Evolutionary conservation across 2,113 vertebrate species (phyloP).

Genomic region (Pardalotus punctatus): DNA sequence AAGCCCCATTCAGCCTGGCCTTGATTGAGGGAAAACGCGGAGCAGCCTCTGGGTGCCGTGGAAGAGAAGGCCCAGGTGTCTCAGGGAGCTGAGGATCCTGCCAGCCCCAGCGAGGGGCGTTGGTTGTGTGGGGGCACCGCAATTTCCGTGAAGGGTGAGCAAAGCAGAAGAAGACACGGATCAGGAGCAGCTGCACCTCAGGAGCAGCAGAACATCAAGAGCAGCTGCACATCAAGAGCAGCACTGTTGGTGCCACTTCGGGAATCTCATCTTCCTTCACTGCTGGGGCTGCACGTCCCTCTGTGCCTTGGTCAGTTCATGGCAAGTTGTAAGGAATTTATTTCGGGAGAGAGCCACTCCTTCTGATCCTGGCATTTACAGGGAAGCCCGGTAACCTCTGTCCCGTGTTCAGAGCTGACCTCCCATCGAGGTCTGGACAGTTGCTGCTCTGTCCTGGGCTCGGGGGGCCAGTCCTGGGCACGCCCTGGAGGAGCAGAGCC

Average conservation of each 20-base stretch:
- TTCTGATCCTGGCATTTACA: neutral
- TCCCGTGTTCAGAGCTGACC: neutral
- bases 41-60: neutral
- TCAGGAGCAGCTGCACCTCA: neutral
- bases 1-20: neutral
- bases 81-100: neutral
- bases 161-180: fast-evolving
- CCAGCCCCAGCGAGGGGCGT: fast-evolving
- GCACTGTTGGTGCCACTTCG: neutral
- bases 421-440: fast-evolving
- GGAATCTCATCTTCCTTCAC: neutral
- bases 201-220: neutral
- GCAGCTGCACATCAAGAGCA: neutral
- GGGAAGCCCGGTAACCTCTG: neutral
- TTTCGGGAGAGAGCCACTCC: neutral
- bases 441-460: neutral
- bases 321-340: neutral
- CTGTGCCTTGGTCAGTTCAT: neutral
- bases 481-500: neutral
- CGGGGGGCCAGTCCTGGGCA: neutral
- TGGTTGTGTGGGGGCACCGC: neutral
- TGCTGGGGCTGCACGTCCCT: neutral
- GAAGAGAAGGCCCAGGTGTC: neutral
- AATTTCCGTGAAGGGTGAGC: neutral
- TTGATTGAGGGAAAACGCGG: neutral